A percentile compares a stretch with the other conserved stretches of the same genome.
Evolutionary conservation across 2,797 vertebrate genomes (phyloP).

Genomic region (Gymnodraco acuticeps): DNA sequence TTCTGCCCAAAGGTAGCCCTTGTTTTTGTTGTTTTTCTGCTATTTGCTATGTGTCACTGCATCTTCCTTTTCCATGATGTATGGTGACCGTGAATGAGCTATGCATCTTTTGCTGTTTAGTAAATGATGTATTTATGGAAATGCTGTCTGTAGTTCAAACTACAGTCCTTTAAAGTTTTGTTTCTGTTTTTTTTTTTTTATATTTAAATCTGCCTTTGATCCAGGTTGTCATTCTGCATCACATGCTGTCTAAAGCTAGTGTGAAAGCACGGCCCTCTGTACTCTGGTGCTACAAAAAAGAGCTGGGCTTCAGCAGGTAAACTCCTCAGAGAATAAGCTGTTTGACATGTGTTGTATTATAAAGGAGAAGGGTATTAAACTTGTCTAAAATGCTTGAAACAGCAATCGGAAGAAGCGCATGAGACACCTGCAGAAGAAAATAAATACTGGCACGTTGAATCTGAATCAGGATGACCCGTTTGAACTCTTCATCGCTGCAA

Average conservation of each 20-base stretch:
- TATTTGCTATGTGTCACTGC: too few relatives aligned
- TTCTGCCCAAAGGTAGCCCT: too few relatives aligned
- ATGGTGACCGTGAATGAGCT: too few relatives aligned
- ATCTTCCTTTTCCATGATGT: too few relatives aligned
- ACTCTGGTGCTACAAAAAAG: constrained; percentile 98
- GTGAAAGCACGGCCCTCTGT: constrained; percentile 95
- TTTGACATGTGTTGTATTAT: neutral
- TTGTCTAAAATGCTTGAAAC: constrained; percentile 21
- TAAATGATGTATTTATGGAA: too few relatives aligned
- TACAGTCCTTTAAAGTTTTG: too few relatives aligned
- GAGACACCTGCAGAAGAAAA: constrained; percentile 97
- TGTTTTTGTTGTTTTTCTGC: too few relatives aligned
- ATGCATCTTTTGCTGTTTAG: too few relatives aligned
- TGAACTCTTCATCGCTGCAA: constrained; percentile 95
- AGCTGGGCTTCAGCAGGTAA: constrained; percentile 95
- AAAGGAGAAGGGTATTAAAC: neutral
- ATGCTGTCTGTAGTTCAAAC: too few relatives aligned
- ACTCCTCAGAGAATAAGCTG: neutral
- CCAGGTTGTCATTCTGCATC: constrained; percentile 98
- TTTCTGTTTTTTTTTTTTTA: too few relatives aligned
- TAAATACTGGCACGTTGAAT: constrained; percentile 93
- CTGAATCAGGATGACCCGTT: constrained; percentile 97
- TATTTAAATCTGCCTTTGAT: neutral
- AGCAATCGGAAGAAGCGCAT: constrained; percentile 98
- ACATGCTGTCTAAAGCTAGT: constrained; percentile 96